phyloP scores from a whole-genome alignment of 2,113 vertebrate genomes.

The Scartelaos histophorus region DNA sequence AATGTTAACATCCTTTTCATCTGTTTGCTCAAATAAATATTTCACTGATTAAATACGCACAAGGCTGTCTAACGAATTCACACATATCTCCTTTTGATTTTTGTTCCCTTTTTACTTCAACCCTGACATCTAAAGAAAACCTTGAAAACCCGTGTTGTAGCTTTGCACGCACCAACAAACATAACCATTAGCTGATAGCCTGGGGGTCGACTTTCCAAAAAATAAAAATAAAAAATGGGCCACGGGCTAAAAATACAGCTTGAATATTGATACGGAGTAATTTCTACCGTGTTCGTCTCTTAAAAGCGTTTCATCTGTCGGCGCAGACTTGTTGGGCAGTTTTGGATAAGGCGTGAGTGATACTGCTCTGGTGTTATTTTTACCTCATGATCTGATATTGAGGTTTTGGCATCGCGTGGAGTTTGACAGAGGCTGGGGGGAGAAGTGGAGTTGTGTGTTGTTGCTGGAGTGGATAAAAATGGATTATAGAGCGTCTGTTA shows the following conservation, averaged over 20 bases:
- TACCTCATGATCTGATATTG: conserved; percentile 13
- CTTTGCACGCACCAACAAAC: background rate
- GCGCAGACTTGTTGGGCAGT: conserved; percentile 6
- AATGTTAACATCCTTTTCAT: background rate
- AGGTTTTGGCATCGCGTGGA: background rate
- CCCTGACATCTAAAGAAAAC: conserved; percentile 13
- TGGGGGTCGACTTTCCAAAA: conserved; percentile 6
- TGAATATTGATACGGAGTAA: conserved; percentile 5
- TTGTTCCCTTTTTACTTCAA: background rate
- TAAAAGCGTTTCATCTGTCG: conserved; percentile 3
- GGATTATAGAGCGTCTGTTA: conserved; percentile 8
- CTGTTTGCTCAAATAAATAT: background rate
- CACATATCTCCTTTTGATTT: background rate
- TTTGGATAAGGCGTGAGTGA: conserved; percentile 6
- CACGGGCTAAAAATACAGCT: conserved; percentile 11
- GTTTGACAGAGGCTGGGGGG: background rate
- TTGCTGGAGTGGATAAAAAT: conserved; percentile 5
- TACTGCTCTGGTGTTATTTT: conserved; percentile 17
- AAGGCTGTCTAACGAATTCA: background rate
- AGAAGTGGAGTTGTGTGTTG: background rate
- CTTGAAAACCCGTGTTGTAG: conserved; percentile 3
- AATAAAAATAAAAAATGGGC: background rate
- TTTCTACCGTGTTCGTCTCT: background rate
- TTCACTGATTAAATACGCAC: background rate
- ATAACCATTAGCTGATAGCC: conserved; percentile 8